A percentile compares a stretch with the other conserved stretches of the same genome.
phyloP scores from a whole-genome alignment of 1,140 invertebrate species.

The Saccostrea glomerata region DNA sequence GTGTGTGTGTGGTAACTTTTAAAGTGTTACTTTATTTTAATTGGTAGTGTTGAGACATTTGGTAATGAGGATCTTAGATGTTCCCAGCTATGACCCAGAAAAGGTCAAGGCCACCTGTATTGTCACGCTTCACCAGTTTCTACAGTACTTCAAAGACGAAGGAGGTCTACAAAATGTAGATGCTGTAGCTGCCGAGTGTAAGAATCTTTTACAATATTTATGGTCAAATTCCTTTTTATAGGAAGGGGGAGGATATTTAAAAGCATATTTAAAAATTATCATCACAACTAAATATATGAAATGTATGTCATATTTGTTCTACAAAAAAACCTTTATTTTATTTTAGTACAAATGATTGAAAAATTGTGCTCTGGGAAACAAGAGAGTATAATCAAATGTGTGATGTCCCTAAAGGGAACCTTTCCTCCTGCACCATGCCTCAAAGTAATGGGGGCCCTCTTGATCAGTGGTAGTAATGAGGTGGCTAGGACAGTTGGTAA shows the following conservation, averaged over 20 bases:
- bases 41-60: conserved; percentile 78
- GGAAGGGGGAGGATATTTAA: neutral
- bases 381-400: conserved; percentile 73
- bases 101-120: conserved; percentile 63
- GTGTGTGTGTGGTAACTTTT: neutral
- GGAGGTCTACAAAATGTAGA: conserved; percentile 72
- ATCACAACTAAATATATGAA: neutral
- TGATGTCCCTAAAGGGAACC: conserved; percentile 68
- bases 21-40: neutral
- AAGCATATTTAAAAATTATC: neutral
- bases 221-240: too few relatives aligned
- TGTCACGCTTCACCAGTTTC: conserved; percentile 79
- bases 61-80: conserved; percentile 76
- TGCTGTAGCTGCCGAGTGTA: conserved; percentile 76
- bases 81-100: conserved; percentile 75
- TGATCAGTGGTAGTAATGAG: conserved; percentile 71
- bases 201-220: conserved; percentile 54
- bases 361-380: conserved; percentile 69
- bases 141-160: conserved; percentile 75
- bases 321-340: neutral
- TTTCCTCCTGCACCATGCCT: conserved; percentile 73
- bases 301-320: neutral
- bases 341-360: conserved; percentile 75
- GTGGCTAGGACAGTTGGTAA: conserved; percentile 74
- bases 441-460: conserved; percentile 73